These are phyloP conservation scores for Gymnocypris eckloni DNA, from an alignment of 2,797 vertebrate genomes.

Conservation along the genomic window DNA sequence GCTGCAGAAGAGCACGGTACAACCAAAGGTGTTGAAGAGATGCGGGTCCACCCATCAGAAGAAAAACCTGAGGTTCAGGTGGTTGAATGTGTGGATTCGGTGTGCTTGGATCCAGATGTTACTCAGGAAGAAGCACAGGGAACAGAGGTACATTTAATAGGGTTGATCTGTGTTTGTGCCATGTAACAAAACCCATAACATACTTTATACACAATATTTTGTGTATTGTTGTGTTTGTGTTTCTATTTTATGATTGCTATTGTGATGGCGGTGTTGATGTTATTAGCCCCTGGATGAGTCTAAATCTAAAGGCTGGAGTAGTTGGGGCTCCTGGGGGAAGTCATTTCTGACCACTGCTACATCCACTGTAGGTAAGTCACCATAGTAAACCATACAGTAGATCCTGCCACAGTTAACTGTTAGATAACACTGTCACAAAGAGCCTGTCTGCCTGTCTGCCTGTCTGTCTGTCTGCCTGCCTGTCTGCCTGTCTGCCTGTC, in stretches of 20 bases:
- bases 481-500: too few species aligned
- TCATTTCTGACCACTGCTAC: constrained; percentile 92
- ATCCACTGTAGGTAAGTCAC: constrained; percentile 88
- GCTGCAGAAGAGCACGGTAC: constrained; percentile 18
- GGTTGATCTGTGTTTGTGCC: not conserved
- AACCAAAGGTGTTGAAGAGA: constrained; percentile 32
- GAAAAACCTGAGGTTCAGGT: constrained; percentile 58
- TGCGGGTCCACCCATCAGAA: constrained; percentile 53
- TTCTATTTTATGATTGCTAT: constrained; percentile 40
- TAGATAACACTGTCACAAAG: not conserved
- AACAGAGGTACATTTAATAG: constrained; percentile 12
- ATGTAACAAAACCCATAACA: not conserved
- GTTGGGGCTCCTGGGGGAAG: constrained; percentile 96
- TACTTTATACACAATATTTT: not conserved
- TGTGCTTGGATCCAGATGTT: constrained; percentile 85
- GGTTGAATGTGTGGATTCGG: constrained; percentile 83
- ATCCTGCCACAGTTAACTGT: not conserved
- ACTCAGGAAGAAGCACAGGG: constrained; percentile 67
- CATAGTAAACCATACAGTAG: not conserved
- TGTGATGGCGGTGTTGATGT: constrained; percentile 17
- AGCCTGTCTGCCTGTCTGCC: too few species aligned
- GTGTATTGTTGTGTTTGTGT: not conserved
- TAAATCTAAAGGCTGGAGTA: constrained; percentile 81
- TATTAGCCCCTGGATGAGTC: constrained; percentile 38
- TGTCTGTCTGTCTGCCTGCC: too few species aligned